These are phyloP conservation scores for Diorhabda carinulata DNA, from an alignment of 1,140 invertebrate genomes.

Conservation along the genomic window DNA sequence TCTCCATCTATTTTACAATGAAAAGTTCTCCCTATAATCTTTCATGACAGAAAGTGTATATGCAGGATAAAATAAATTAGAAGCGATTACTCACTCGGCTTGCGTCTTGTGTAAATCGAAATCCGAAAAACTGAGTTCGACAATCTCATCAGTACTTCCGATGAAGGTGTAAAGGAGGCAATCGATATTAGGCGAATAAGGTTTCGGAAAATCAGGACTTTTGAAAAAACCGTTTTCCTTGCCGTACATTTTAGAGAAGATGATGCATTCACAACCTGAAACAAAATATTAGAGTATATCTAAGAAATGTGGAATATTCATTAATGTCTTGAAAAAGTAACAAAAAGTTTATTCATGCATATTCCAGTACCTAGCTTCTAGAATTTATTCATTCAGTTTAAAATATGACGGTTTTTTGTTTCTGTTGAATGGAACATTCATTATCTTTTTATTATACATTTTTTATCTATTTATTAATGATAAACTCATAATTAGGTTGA, in stretches of 20 bases:
- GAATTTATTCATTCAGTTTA: no score
- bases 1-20: no score
- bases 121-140: slow-evolving; percentile 75
- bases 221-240: slow-evolving; percentile 76
- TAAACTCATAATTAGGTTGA: no score
- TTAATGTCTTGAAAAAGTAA: no score
- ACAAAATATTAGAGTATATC: slow-evolving; percentile 34
- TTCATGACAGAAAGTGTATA: neutral
- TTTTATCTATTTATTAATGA: no score
- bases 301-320: no score
- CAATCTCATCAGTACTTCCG: slow-evolving; percentile 70
- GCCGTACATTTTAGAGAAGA: slow-evolving; percentile 73
- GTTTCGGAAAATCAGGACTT: slow-evolving; percentile 75
- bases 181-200: slow-evolving; percentile 69
- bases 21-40: neutral
- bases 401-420: no score
- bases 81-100: slow-evolving; percentile 56
- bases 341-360: no score
- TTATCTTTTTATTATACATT: no score
- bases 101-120: slow-evolving; percentile 67
- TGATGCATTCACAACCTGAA: slow-evolving; percentile 76
- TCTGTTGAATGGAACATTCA: no score
- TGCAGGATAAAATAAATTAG: slow-evolving; percentile 5
- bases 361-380: no score
- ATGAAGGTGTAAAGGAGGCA: slow-evolving; percentile 85